Evolutionary conservation across 2,797 vertebrate species (phyloP), one percentile per base, ranked within the genome.

Genomic region (Enteromius thamalakanensis): DNA sequence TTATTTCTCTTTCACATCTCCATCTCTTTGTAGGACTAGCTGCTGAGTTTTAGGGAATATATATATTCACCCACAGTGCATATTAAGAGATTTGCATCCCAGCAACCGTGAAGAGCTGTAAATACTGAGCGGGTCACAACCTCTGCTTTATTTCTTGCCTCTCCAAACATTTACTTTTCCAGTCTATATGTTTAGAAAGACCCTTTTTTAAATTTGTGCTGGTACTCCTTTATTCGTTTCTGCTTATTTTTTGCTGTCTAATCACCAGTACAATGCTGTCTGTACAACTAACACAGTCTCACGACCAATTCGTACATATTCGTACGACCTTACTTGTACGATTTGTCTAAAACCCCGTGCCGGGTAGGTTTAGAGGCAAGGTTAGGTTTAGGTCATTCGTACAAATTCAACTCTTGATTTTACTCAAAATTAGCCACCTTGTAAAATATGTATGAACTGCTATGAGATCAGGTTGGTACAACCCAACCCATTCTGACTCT

Each of bases 81-180:
- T 71, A 47, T 84, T 84, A 69, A 80, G 62, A 80, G 34, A 72
- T 80, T 53, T 81, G 67, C 67, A 68, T 71, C 80, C 47, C n/a
- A 17, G 83, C 86, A 84, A 84, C 84, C 58, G 7, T 81, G 45
- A 69, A 45, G 65, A 84, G 76, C 74, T 84, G 81, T 85, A 85
- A 83, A 84, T 60, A 78, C 71, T 65, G 32, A 29, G 60, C n/a
- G 3, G 62, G 51, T 79, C 42, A 7, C 21, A 5, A 70, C 79
- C 72, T 75, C 1, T 1, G 34, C 47, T 69, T 72, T 62, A 76
- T 51, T 84, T 68, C 76, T 86, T 76, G 29, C 42, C 76, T 87
- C 71, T 82, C 37, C 72, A 86, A 86, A 86, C 82, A 87, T 87
- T 86, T 86, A 84, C 79, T 87, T 84, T 87, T 86, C 49, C 75